phyloP scores from a whole-genome alignment of 1,140 invertebrate species.

The Probaryconus sp. region DNA sequence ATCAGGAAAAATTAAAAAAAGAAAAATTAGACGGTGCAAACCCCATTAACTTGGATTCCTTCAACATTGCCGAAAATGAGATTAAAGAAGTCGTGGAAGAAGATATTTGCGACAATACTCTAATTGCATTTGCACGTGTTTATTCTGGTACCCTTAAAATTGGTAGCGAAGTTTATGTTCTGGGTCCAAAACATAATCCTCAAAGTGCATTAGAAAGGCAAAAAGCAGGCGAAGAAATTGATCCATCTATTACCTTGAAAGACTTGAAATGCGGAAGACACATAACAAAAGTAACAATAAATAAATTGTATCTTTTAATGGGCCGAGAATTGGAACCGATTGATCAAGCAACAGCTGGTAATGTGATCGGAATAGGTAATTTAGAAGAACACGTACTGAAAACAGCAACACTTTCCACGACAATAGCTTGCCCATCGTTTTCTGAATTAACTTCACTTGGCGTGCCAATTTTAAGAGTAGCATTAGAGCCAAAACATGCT shows the following conservation, averaged over 20 bases:
- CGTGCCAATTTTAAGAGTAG: conserved; percentile 95
- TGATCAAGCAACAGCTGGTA: conserved; percentile 90
- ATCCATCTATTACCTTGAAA: conserved; percentile 80
- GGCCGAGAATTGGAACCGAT: conserved; percentile 93
- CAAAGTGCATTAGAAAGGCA: conserved; percentile 76
- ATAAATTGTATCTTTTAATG: conserved; percentile 93
- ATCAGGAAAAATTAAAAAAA: conserved; percentile 77
- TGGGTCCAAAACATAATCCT: conserved; percentile 95
- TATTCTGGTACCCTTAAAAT: conserved; percentile 92
- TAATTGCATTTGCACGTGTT: conserved; percentile 95
- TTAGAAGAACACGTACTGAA: conserved; percentile 92
- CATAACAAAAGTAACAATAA: conserved; percentile 81
- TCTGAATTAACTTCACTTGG: conserved; percentile 88
- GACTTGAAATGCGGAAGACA: conserved; percentile 83
- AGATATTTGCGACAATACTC: conserved; percentile 81
- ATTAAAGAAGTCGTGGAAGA: conserved; percentile 44
- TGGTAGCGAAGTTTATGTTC: conserved; percentile 89
- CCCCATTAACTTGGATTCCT: neutral
- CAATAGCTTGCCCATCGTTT: conserved; percentile 92
- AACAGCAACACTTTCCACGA: conserved; percentile 93
- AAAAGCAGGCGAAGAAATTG: conserved; percentile 71
- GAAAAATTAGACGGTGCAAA: conserved; percentile 32
- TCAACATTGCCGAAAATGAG: conserved; percentile 29
- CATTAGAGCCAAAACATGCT: conserved; percentile 93
- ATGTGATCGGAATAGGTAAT: conserved; percentile 93